A percentile compares a stretch with the other conserved stretches of the same genome.
Evolutionary conservation across 2,113 vertebrate genomes (phyloP).

Genomic region (Nycticryphes semicollaris): DNA sequence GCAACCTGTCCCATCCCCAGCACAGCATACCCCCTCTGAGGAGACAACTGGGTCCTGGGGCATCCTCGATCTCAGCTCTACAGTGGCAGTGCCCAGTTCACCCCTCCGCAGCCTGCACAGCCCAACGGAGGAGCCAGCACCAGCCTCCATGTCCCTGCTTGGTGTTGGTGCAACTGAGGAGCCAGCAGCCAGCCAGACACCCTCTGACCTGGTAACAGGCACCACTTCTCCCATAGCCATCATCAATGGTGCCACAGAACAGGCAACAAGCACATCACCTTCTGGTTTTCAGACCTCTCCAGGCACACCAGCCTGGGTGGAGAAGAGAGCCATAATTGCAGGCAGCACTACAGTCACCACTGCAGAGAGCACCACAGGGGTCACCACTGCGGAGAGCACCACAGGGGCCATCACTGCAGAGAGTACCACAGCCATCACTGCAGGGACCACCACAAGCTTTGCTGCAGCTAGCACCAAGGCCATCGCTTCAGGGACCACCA

Average conservation of each 20-base stretch:
- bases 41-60: neutral
- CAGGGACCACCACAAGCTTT: neutral
- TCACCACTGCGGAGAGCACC: neutral
- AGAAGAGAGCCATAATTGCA: neutral
- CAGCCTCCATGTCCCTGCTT: neutral
- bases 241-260: neutral
- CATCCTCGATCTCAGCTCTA: rapidly evolving
- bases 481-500: neutral
- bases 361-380: neutral
- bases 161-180: neutral
- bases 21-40: rapidly evolving
- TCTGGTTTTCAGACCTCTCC: neutral
- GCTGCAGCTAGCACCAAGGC: rapidly evolving
- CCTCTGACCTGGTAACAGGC: rapidly evolving
- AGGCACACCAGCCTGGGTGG: neutral
- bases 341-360: rapidly evolving
- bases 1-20: neutral
- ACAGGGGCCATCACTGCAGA: rapidly evolving
- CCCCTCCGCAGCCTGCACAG: neutral
- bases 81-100: rapidly evolving
- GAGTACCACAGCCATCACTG: neutral
- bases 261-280: rapidly evolving
- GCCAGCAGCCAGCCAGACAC: rapidly evolving
- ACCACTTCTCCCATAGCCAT: neutral
- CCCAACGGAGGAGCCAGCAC: neutral